phyloP scores from a whole-genome alignment of 1,140 invertebrate species.

The Aphelinus certus region DNA sequence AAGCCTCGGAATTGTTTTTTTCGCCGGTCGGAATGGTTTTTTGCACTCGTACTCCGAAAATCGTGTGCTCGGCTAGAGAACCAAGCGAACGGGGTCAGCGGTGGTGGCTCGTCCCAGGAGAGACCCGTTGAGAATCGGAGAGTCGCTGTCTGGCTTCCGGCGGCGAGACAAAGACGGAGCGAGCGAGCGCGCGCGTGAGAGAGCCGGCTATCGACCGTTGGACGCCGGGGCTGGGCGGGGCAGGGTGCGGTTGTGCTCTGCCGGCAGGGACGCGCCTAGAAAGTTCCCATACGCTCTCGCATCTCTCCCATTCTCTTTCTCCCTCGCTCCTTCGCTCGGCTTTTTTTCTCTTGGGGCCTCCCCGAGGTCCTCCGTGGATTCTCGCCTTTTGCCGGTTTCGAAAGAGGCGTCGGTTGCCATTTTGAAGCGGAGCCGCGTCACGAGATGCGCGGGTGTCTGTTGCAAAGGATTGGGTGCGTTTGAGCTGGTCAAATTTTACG shows the following conservation, averaged over 20 bases:
- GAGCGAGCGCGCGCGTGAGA: background rate
- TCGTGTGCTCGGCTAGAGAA: no score
- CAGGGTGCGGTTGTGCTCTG: slow-evolving; percentile 59
- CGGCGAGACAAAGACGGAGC: background rate
- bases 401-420: slow-evolving; percentile 10
- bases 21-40: no score
- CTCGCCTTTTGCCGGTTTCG: no score
- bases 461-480: no score
- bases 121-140: background rate
- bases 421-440: background rate
- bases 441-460: no score
- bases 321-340: background rate
- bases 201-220: slow-evolving; percentile 54
- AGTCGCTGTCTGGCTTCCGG: slow-evolving; percentile 32
- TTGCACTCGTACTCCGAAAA: no score
- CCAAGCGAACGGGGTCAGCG: no score
- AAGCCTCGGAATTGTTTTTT: no score
- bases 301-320: background rate
- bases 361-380: background rate
- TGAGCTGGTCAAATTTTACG: no score
- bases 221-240: slow-evolving; percentile 62
- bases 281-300: slow-evolving; percentile 43
- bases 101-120: no score
- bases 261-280: slow-evolving; percentile 49
- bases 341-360: background rate